Evolutionary conservation across 2,113 vertebrate genomes (phyloP).

Genomic region (Gambusia holbrooki): DNA sequence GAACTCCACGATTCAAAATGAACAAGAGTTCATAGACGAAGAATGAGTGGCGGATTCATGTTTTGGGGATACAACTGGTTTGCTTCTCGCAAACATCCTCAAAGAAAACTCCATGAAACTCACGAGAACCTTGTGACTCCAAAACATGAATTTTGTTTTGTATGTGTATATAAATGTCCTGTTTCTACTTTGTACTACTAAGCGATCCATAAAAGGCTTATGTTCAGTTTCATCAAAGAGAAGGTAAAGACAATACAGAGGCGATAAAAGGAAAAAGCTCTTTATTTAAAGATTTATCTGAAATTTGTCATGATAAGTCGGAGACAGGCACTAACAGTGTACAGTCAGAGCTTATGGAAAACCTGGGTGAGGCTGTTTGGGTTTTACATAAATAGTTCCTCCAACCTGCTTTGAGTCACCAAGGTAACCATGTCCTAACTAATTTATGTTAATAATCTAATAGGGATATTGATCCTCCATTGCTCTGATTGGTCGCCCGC

Average conservation of each 20-base stretch:
- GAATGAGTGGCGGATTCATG: too few species aligned
- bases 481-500: conserved; percentile 57
- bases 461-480: conserved; percentile 29
- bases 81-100: too few species aligned
- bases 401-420: conserved; percentile 9
- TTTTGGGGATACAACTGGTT: too few species aligned
- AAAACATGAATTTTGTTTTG: not conserved
- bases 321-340: not conserved
- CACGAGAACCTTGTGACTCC: not conserved
- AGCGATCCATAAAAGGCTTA: not conserved
- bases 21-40: too few species aligned
- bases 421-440: conserved; percentile 38
- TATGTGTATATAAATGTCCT: not conserved
- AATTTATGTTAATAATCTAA: conserved; percentile 74
- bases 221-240: not conserved
- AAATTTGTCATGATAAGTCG: not conserved
- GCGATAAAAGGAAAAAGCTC: not conserved
- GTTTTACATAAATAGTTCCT: conserved; percentile 20
- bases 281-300: not conserved
- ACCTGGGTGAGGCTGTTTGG: conserved; percentile 31
- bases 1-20: too few species aligned
- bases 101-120: not conserved
- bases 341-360: not conserved
- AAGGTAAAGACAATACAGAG: not conserved
- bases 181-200: too few species aligned